These are phyloP conservation scores for Euproctis similis DNA, from an alignment of 2,888 invertebrate species.

Conservation along the genomic window DNA sequence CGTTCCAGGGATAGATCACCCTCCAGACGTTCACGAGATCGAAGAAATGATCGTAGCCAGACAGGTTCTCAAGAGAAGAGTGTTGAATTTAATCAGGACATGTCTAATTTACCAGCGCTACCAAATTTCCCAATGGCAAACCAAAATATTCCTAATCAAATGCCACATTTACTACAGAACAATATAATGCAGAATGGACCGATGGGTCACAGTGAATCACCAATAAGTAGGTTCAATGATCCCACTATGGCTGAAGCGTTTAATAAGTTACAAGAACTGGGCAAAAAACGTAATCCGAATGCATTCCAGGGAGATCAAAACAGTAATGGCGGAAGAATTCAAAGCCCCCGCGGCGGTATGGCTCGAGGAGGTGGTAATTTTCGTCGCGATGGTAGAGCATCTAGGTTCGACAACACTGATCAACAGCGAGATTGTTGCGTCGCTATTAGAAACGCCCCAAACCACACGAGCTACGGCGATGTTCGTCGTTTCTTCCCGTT, in stretches of 20 bases:
- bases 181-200: constrained; percentile 30
- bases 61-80: constrained; percentile 44
- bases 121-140: constrained; percentile 19
- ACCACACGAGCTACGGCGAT: constrained; percentile 85
- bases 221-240: constrained; percentile 40
- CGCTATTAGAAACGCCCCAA: constrained; percentile 83
- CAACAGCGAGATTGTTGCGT: constrained; percentile 74
- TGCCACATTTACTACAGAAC: constrained; percentile 23
- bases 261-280: constrained; percentile 60
- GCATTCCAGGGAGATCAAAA: constrained; percentile 66
- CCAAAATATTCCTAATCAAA: constrained; percentile 14
- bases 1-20: constrained; percentile 73
- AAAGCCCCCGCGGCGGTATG: constrained; percentile 22
- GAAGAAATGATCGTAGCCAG: constrained; percentile 60
- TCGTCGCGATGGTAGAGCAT: constrained; percentile 41
- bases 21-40: constrained; percentile 68
- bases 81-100: constrained; percentile 20
- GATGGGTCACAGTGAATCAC: constrained; percentile 17
- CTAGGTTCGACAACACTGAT: constrained; percentile 44
- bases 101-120: constrained; percentile 12
- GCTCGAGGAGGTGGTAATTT: constrained; percentile 31
- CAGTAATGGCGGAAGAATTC: constrained; percentile 20
- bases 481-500: constrained; percentile 88
- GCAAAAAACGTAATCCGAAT: constrained; percentile 77
- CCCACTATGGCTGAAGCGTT: constrained; percentile 47